A percentile compares a stretch with the other conserved stretches of the same genome.
Evolutionary conservation across 2,113 vertebrate species (phyloP).

Genomic region (Calypte anna): DNA sequence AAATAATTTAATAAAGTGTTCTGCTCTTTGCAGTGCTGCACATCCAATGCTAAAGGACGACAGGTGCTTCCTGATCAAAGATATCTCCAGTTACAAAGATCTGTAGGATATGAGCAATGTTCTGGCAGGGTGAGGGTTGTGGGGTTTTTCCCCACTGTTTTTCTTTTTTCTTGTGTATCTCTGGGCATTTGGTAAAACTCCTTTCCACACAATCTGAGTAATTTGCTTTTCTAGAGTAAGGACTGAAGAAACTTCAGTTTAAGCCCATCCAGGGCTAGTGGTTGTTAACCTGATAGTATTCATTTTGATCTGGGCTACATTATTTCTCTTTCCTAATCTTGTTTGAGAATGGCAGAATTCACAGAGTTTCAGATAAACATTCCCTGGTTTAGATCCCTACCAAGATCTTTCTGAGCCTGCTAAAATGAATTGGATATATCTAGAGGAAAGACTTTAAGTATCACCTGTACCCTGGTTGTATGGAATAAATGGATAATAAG

Average conservation of each 20-base stretch:
- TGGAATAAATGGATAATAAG: background rate
- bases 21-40: background rate
- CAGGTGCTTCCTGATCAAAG: conserved; percentile 29
- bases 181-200: background rate
- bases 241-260: background rate
- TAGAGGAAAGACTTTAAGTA: background rate
- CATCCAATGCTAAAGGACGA: background rate
- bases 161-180: background rate
- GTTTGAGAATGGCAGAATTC: background rate
- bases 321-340: background rate
- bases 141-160: background rate
- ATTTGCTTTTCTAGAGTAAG: background rate
- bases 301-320: background rate
- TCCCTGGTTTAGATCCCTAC: background rate
- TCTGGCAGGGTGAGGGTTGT: background rate
- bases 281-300: background rate
- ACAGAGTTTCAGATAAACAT: background rate
- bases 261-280: background rate
- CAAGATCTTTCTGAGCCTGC: background rate
- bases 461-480: background rate
- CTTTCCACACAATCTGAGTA: background rate
- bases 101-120: background rate
- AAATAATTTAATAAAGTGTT: conserved; percentile 18
- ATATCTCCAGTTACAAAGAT: conserved; percentile 1
- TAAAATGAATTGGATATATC: background rate